phyloP scores from a whole-genome alignment of 1,140 invertebrate genomes.

The Pseudomyrmex flavicornis region DNA sequence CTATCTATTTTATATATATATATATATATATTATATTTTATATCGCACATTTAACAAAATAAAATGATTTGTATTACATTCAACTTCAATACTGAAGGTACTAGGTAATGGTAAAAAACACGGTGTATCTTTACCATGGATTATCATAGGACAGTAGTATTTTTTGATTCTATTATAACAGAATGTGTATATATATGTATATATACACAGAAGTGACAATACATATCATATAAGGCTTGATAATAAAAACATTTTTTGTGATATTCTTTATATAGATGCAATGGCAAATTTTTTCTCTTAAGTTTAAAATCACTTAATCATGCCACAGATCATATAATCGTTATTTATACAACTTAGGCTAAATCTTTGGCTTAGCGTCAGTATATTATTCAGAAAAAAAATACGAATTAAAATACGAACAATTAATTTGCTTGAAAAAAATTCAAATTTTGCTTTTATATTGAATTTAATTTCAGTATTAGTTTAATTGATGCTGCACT shows the following conservation, averaged over 20 bases:
- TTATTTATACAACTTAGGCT: slow-evolving; percentile 48
- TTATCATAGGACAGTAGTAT: slow-evolving; percentile 39
- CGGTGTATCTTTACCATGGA: slow-evolving; percentile 28
- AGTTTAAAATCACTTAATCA: slow-evolving; percentile 42
- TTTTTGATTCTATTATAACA: slow-evolving; percentile 58
- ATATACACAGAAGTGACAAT: slow-evolving; percentile 37
- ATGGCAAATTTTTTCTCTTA: slow-evolving; percentile 24
- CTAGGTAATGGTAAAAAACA: slow-evolving; percentile 20
- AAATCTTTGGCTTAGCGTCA: slow-evolving; percentile 61
- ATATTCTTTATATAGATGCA: slow-evolving; percentile 25
- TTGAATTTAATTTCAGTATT: slow-evolving; percentile 29
- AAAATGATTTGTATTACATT: slow-evolving; percentile 37
- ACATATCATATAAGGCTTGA: slow-evolving; percentile 47
- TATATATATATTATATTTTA: slow-evolving; percentile 42
- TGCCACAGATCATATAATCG: slow-evolving; percentile 29
- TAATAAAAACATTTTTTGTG: slow-evolving; percentile 12
- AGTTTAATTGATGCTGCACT: slow-evolving; percentile 36
- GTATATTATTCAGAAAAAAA: slow-evolving; percentile 43
- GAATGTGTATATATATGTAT: slow-evolving; percentile 2
- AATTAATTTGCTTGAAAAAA: neutral
- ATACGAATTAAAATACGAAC: slow-evolving; percentile 25
- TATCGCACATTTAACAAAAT: slow-evolving; percentile 55
- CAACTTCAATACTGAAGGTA: slow-evolving; percentile 46
- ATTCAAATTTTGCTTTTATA: neutral
- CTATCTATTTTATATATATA: neutral